Base-by-base conservation (phyloP, 2,113 vertebrate genomes). In the Dascyllus trimaculatus region DNA sequence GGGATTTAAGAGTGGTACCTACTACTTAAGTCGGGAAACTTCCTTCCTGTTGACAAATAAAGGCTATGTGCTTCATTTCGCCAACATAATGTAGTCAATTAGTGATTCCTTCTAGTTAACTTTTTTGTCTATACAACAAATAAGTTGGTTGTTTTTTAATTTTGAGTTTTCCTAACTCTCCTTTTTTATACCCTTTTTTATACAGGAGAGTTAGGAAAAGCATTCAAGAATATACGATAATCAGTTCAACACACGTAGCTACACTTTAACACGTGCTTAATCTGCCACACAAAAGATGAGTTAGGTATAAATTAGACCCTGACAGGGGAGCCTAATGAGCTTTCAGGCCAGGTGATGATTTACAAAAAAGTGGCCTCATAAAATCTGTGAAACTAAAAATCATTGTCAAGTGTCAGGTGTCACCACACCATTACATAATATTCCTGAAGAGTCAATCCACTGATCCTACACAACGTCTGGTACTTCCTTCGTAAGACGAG, bases 1-100 rank as follows among this genome's bases (percentile, higher is more conserved):
- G 61, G 76, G 75, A 74, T 83, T 88, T 73, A 67, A 71, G 72
- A 62, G 60, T 51, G 51, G 25, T 58, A 70, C 22, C 46, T 51
- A 22, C 22, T 38, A 40, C 40, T 78, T 25, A 72, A 71, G 75
- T 22, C 74, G 56, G 21, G n/a, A 83, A 63, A 85, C 51, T 38
- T 74, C 76, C 14, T 15, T 49, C 53, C 52, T 54, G 51, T 38
- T 56, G 25, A 48, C n/a, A 15, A 75, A 46, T 14, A 43, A 43
- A 32, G 21, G 0, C 24, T 17, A n/a, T 19, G 58, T 32, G 2
- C 49, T 29, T n/a, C 6, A 2, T 62, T 29, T 76, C 19, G 8
- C 21, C 38, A 54, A 66, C 35, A 45, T 25, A 15, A 14, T 52
- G 21, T 3, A 46, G 43, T 35, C 21, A 62, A 58, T 53, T 46